Base-by-base conservation (phyloP, 2,113 vertebrate genomes). In the Datnioides undecimradiatus region DNA sequence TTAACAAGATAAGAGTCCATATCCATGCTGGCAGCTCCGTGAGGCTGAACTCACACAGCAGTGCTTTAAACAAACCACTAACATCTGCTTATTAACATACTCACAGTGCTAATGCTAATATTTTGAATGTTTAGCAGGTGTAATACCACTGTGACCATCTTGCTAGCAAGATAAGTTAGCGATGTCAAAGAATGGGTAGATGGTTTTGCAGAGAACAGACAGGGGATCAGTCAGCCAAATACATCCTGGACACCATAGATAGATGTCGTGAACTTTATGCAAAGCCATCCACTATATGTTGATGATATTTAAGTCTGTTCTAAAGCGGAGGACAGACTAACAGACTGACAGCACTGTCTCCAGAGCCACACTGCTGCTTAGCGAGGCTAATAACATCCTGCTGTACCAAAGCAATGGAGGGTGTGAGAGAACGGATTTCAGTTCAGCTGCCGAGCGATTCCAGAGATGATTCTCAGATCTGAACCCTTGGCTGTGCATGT, bases 381-480 rank as follows among this genome's bases (percentile, higher is more conserved):
- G 33, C 6, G 0, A 27, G 33, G 46, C 54, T 67, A 2, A 36
- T 25, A 60, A 70, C 16, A 54, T 49, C 33, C 46, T 52, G 80
- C n/a, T 1, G 8, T 73, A 48, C 36, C 16, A 23, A 36, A 21
- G 33, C 45, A 36, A 38, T 34, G 21, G 6, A 43, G 59, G 65
- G 27, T n/a, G 23, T n/a, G 21, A 54, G 41, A 66, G 11, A 67
- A 8, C 8, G 34, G 6, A 33, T 60, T 54, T 55, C 41, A 54
- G 38, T 54, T n/a, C 3, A 31, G 29, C 58, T 70, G 63, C 51
- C 19, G 57, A 58, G 31, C 33, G 36, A 76, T 41, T 67, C 59
- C 21, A 34, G 59, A 54, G 57, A 82, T 75, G 45, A 71, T 8
- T 79, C 31, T 62, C 49, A 65, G 62, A 51, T 49, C 43, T 67